Evolutionary conservation across 2,888 invertebrate genomes (phyloP), one percentile per base, ranked within the genome.

Genomic region (Phengaris alcon): DNA sequence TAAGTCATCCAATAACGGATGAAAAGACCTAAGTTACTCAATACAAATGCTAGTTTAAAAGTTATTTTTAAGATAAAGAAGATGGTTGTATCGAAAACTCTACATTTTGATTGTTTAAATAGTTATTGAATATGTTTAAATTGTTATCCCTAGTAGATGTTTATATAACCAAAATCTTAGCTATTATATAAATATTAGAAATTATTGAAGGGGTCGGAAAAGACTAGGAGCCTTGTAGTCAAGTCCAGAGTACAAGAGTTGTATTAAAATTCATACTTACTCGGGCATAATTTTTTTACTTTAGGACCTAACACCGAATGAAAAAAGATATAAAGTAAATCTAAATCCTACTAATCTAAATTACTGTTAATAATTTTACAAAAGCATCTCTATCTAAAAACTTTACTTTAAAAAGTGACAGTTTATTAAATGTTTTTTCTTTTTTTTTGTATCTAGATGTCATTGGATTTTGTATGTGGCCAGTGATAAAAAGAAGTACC

Each of bases 341-440:
- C 87, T 88, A 90, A 86, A 89, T 87, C 81, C 86, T 88, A 88
- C 86, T 86, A 82, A 81, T 82, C 84, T 87, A 84, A 80, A 80
- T 76, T 86, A 91, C 89, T 88, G 87, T 87, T 87, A 86, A 87
- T 83, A 91, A 87, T 90, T 88, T 93, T 89, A 90, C 84, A 88
- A 88, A 90, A 87, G 85, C 92, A 93, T 92, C 82, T 85, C 88
- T 83, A 84, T 86, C 82, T 81, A 86, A 87, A 87, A 85, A 82
- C 83, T 79, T 82, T 84, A 82, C 79, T 79, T 85, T 85, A 75
- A 84, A 87, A 90, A 88, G 82, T 89, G 88, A 85, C 88, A 86
- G 82, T 64, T 79, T 73, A 72, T 59, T 64, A 69, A 64, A 57
- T 48, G 77, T 74, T 75, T 48, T 7, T 48, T 7, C 68, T 54